phyloP scores from a whole-genome alignment of 2,888 invertebrate genomes.

The Stenichneumon culpator region DNA sequence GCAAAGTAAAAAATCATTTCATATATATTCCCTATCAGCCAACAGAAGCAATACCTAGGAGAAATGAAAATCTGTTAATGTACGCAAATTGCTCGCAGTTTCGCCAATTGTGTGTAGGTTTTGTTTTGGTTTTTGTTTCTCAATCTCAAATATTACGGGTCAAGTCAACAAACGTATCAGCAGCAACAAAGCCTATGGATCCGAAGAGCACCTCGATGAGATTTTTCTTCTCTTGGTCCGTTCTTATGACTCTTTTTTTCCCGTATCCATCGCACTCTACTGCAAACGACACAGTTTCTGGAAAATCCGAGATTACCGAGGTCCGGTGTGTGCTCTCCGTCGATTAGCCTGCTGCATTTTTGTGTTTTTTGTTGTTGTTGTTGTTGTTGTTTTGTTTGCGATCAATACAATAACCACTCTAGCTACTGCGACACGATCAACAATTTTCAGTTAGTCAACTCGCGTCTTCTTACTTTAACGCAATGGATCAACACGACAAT shows the following conservation, averaged over 20 bases:
- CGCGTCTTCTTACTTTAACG: constrained; percentile 34
- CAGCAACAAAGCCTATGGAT: constrained; percentile 67
- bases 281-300: constrained; percentile 43
- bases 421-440: constrained; percentile 65
- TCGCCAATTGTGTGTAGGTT: constrained; percentile 19
- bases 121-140: constrained; percentile 42
- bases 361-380: not conserved
- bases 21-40: constrained; percentile 71
- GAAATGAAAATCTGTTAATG: constrained; percentile 67
- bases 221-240: constrained; percentile 30
- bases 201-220: constrained; percentile 58
- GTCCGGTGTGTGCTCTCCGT: constrained; percentile 68
- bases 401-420: constrained; percentile 63
- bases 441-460: constrained; percentile 38
- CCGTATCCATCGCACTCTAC: constrained; percentile 37
- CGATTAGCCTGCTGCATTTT: constrained; percentile 60
- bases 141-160: constrained; percentile 60
- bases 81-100: constrained; percentile 34
- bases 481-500: constrained; percentile 50
- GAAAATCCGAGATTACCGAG: constrained; percentile 39
- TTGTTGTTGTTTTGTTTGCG: constrained; percentile 34
- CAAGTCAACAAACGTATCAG: constrained; percentile 62
- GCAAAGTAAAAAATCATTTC: constrained; percentile 46
- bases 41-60: constrained; percentile 78
- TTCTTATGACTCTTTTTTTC: constrained; percentile 37